Evolutionary conservation across 2,888 invertebrate genomes (phyloP).

Genomic region (Anarsia innoxiella): DNA sequence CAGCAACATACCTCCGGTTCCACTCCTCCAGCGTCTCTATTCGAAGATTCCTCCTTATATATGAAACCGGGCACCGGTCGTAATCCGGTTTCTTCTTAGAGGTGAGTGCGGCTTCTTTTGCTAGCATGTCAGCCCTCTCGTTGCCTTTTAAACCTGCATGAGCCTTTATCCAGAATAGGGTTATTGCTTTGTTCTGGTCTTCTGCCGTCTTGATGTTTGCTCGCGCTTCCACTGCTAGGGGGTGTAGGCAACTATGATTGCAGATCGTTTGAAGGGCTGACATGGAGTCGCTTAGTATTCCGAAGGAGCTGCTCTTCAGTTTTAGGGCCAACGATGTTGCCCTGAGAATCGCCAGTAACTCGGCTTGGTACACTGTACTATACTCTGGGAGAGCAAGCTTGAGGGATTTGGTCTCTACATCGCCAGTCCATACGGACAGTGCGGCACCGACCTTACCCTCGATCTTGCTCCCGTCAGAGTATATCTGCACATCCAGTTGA

Average conservation of each 20-base stretch:
- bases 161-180: not conserved
- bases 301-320: not conserved
- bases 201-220: not conserved
- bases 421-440: no score
- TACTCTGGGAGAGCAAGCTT: no score
- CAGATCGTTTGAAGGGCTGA: conserved; percentile 4
- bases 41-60: conserved; percentile 5
- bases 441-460: no score
- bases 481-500: no score
- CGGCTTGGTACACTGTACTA: no score
- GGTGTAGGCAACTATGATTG: not conserved
- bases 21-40: not conserved
- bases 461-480: no score
- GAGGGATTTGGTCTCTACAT: no score
- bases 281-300: not conserved
- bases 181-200: not conserved
- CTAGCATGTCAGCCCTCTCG: conserved; percentile 9
- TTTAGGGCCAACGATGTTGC: no score
- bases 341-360: no score
- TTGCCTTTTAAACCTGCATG: not conserved
- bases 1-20: conserved; percentile 1
- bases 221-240: not conserved
- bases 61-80: conserved; percentile 7
- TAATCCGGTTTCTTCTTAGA: conserved; percentile 6
- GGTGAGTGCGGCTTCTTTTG: conserved; percentile 11